Conservation (phyloP, 2,888 invertebrate genomes). For the Dromius quadrimaculatus region DNA sequence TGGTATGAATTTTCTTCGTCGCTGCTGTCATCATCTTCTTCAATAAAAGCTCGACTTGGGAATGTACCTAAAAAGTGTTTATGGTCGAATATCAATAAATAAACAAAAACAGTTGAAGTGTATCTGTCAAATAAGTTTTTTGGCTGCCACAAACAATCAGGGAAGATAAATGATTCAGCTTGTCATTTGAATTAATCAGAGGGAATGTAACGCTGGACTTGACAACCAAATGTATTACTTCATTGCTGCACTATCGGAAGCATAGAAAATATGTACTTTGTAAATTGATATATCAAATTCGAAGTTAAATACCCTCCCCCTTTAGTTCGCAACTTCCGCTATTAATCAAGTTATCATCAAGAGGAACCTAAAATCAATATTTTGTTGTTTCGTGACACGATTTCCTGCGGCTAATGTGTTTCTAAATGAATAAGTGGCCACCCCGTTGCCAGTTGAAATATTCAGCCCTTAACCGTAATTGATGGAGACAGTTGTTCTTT, state of each 20-base stretch:
- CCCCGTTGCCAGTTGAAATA: constrained; percentile 25
- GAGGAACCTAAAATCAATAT: constrained; percentile 25
- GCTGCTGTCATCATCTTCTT: background rate
- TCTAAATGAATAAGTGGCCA: constrained; percentile 49
- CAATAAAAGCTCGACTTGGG: background rate
- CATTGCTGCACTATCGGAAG: no score
- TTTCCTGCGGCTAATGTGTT: constrained; percentile 47
- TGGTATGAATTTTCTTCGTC: constrained; percentile 26
- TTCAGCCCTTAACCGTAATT: constrained; percentile 25
- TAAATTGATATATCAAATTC: constrained; percentile 48
- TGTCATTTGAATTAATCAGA: constrained; percentile 62
- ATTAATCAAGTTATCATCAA: constrained; percentile 53
- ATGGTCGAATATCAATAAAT: no score
- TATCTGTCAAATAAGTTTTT: constrained; percentile 43
- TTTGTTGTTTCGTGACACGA: constrained; percentile 42
- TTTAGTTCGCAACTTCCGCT: constrained; percentile 40
- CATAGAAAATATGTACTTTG: no score
- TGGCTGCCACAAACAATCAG: constrained; percentile 52
- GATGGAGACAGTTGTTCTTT: constrained; percentile 25
- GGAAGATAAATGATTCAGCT: constrained; percentile 60
- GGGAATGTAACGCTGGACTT: constrained; percentile 58
- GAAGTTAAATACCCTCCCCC: constrained; percentile 49
- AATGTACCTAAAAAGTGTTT: no score
- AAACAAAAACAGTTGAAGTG: constrained; percentile 44
- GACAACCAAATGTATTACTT: constrained; percentile 60